Evolutionary conservation across 1,140 invertebrate species (phyloP), one percentile per base, ranked within the genome.

Genomic region (Drosophila melanica): DNA sequence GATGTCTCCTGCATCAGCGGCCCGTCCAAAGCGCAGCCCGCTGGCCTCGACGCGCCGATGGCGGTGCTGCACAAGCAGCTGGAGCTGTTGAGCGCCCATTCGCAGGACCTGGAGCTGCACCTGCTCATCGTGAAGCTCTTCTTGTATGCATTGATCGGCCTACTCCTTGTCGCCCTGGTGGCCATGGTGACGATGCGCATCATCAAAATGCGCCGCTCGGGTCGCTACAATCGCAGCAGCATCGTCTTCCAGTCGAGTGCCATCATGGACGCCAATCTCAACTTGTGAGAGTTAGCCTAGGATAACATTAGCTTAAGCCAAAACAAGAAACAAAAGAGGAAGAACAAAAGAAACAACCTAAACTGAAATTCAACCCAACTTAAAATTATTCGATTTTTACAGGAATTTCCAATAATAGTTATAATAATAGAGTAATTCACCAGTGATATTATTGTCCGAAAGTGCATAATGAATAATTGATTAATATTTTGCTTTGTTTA

Each of bases 191-290:
- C 54, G 0, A 14, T 80, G 11, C 44, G 67, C 3, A 68, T 75
- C 33, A 60, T 71, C 1, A 89, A 89, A 39, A 47, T 73, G 37
- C 66, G 59, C 4, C 77, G 81, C 12, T 81, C 81, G 0, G 86
- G 81, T 0, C 72, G 66, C 8, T 85, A 90, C 10, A 69, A 80
- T 57, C 77, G 82, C 39, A 77, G 78, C 48, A 90, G 87, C 64
- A 91, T 91, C 14, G 87, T 91, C 10, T 91, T 90, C 39, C 78
- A 82, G 18, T 91, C 90, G 4, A 80, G 60, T 47, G 81, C 72
- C 48, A 91, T 87, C 8, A 79, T 91, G 71, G 85, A 91, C 14
- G 75, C 75, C 20, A 87, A 78, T 39, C 64, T 86, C n/a, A 69
- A 44, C 16, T 14, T 84, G 53, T 76, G 48, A 76, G 33, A 73